Percentiles rank a stretch among this genome's conserved stretches.
Evolutionary conservation across 1,140 invertebrate species (phyloP).

Genomic region (Panulirus ornatus): DNA sequence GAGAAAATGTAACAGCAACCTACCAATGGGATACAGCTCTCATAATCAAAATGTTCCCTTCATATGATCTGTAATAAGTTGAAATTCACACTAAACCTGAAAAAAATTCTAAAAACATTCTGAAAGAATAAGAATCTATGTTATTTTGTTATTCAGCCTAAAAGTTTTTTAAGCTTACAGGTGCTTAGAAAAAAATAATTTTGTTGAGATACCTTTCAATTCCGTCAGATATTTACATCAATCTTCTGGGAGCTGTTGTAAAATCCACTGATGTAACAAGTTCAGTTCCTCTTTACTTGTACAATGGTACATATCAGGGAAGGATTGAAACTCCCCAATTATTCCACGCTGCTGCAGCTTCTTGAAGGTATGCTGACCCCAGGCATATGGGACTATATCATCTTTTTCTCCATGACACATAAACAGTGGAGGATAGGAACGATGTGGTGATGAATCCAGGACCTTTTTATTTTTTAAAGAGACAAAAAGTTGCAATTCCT

Average conservation of each 20-base stretch:
- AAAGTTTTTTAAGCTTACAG: no score
- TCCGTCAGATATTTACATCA: no score
- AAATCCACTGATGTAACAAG: slow-evolving; percentile 5
- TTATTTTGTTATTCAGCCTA: no score
- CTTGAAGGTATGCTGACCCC: slow-evolving; percentile 13
- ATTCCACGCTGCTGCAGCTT: not conserved
- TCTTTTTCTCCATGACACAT: slow-evolving; percentile 25
- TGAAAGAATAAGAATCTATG: no score
- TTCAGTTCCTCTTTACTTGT: not conserved
- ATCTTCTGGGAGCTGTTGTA: not conserved
- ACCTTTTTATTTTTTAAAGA: not conserved
- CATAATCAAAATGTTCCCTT: no score
- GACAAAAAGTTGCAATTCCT: not conserved
- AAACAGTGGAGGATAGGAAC: not conserved
- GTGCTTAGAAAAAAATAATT: no score
- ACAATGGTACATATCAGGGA: not conserved
- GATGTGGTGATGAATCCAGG: not conserved
- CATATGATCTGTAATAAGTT: no score
- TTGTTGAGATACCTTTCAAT: no score
- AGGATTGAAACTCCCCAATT: not conserved
- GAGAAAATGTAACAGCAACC: no score
- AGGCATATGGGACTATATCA: slow-evolving; percentile 5
- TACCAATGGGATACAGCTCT: no score
- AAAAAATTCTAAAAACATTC: no score
- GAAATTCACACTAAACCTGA: no score